Evolutionary conservation across 2,888 invertebrate genomes (phyloP), one percentile per base, ranked within the genome.

Genomic region (Diachrysia chrysitis): DNA sequence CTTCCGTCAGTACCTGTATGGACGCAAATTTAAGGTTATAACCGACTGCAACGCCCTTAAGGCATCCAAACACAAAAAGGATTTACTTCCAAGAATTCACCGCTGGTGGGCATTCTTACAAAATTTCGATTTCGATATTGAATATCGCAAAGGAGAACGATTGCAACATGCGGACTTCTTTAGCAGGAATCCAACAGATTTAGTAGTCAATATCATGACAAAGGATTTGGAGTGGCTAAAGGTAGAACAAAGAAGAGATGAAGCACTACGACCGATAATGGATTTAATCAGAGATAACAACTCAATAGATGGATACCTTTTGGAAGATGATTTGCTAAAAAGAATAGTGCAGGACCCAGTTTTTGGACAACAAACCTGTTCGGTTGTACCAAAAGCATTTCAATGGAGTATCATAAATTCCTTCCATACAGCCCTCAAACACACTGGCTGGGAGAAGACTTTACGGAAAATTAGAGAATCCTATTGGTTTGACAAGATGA

Each of bases 81-180:
- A 86, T 2, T 54, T 86, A 0, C 35, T 84, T 0, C 83, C 85
- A 0, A 58, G 85, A 0, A 71, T 87, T 2, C 78, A 84, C 58
- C 42, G 85, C 0, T 86, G 86, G 86, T 87, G 85, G 85, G 73
- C 83, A 0, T 86, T 56, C 56, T 51, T 87, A 0, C 84, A 86
- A 69, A 81, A 82, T 42, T 85, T 48, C 37, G 73, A 82, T 0
- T 76, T 83, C 37, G 77, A 81, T 0, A 62, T 84, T 2, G 78
- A 81, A 25, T 82, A 83, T 51, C 23, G 80, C 1, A 81, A 79
- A 35, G 77, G 77, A 0, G 71, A 78, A 16, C 46, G 62, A 7
- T n/a, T 71, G 12, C 76, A 78, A 14, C 83, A 84, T 25, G 85
- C 77, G 0, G 84, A 85, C 21, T 83, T 62, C 16, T 62, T 85